These are phyloP conservation scores for Lydus trimaculatus DNA, from an alignment of 2,888 invertebrate species.

Conservation along the genomic window DNA sequence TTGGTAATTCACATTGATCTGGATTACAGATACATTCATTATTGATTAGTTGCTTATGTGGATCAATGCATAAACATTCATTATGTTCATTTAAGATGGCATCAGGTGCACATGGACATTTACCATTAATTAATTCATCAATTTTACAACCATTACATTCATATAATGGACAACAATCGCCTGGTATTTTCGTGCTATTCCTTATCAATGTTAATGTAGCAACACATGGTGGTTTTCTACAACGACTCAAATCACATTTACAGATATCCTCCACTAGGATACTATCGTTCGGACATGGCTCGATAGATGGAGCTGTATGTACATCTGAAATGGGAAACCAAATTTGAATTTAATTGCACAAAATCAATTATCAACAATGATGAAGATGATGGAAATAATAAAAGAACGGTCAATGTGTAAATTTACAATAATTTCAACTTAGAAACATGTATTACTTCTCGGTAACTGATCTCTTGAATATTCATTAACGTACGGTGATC, in stretches of 20 bases:
- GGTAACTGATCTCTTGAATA: too few species aligned
- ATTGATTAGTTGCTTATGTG: slow-evolving; percentile 46
- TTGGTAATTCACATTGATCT: slow-evolving; percentile 47
- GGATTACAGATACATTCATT: slow-evolving; percentile 51
- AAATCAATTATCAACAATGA: too few species aligned
- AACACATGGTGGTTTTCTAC: slow-evolving; percentile 48
- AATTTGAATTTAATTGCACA: too few species aligned
- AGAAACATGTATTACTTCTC: too few species aligned
- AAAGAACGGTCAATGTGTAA: too few species aligned
- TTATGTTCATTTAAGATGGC: slow-evolving; percentile 47
- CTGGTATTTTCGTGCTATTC: slow-evolving; percentile 46
- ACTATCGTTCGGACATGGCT: slow-evolving; percentile 52
- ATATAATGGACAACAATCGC: slow-evolving; percentile 52
- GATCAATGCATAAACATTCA: slow-evolving; percentile 50
- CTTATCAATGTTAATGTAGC: slow-evolving; percentile 36
- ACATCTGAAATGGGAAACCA: slow-evolving; percentile 40
- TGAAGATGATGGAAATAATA: too few species aligned
- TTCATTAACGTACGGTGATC: not conserved
- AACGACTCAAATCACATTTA: slow-evolving; percentile 47
- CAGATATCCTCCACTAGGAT: slow-evolving; percentile 43
- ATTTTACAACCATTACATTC: slow-evolving; percentile 51
- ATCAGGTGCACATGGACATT: slow-evolving; percentile 50
- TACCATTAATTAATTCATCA: slow-evolving; percentile 44
- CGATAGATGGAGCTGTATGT: slow-evolving; percentile 45
- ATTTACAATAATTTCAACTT: too few species aligned